Evolutionary conservation across 2,888 invertebrate species (phyloP).

Genomic region (Lycaena phlaeas): DNA sequence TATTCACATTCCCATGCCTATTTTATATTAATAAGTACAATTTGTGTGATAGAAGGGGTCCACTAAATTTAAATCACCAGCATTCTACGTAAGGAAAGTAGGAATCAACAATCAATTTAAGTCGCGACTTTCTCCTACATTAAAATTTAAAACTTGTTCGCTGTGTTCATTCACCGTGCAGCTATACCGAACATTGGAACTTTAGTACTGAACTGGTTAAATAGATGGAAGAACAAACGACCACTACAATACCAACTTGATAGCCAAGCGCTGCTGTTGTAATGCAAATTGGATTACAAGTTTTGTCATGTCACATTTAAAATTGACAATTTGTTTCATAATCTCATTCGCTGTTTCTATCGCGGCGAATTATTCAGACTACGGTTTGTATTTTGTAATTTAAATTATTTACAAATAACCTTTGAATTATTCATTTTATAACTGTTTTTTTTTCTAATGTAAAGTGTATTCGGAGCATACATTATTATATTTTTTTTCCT

Average conservation of each 20-base stretch:
- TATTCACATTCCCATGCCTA: not conserved
- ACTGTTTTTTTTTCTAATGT: too few relatives aligned
- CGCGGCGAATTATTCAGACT: constrained; percentile 15
- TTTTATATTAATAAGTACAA: not conserved
- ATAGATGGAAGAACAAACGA: constrained; percentile 48
- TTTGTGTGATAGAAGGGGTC: constrained; percentile 5
- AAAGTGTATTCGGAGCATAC: too few relatives aligned
- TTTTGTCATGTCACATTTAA: constrained; percentile 17
- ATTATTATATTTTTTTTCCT: too few relatives aligned
- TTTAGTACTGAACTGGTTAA: constrained; percentile 48
- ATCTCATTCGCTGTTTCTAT: not conserved
- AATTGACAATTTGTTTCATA: constrained; percentile 24
- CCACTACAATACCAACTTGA: constrained; percentile 46
- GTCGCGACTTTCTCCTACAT: constrained; percentile 58
- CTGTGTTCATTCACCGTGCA: constrained; percentile 40
- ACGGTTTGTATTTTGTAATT: constrained; percentile 32
- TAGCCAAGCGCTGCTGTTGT: constrained; percentile 35
- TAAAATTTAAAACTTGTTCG: constrained; percentile 70
- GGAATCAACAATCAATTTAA: constrained; percentile 36
- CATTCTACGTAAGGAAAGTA: constrained; percentile 42
- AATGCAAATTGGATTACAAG: constrained; percentile 17
- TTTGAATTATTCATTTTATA: too few relatives aligned
- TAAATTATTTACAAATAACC: too few relatives aligned
- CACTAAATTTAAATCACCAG: constrained; percentile 21
- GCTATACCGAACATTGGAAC: constrained; percentile 42